A percentile compares a stretch with the other conserved stretches of the same genome.
phyloP scores from a whole-genome alignment of 2,888 invertebrate genomes.

The Sthenelais limicola region DNA sequence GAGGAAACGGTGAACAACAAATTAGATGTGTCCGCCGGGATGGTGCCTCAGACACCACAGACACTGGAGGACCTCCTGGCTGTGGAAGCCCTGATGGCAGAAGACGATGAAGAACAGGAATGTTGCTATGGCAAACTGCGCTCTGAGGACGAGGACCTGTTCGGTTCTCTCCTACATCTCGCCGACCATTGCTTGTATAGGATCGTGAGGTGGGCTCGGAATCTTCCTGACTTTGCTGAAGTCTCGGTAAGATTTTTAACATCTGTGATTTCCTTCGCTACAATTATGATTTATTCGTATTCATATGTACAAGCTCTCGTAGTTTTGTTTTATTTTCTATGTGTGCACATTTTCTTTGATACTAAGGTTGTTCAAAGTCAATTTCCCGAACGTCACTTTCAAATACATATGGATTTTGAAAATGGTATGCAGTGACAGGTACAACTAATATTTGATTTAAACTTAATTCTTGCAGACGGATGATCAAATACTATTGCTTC shows the following conservation, averaged over 20 bases:
- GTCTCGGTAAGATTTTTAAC: constrained; percentile 76
- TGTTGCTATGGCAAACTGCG: constrained; percentile 56
- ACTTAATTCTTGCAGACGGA: constrained; percentile 84
- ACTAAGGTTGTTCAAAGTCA: too few species aligned
- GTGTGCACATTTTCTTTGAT: too few species aligned
- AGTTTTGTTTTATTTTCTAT: too few species aligned
- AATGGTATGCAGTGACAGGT: too few species aligned
- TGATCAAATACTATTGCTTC: constrained; percentile 95
- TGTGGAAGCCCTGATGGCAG: constrained; percentile 65
- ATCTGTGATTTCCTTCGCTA: too few species aligned
- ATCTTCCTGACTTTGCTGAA: constrained; percentile 94
- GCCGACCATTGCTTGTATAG: constrained; percentile 96
- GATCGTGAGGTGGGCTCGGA: constrained; percentile 99
- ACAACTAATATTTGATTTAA: too few species aligned
- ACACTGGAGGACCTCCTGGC: constrained; percentile 68
- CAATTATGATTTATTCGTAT: too few species aligned
- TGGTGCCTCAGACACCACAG: constrained; percentile 54
- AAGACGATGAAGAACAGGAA: constrained; percentile 63
- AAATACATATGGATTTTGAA: too few species aligned
- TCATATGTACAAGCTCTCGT: too few species aligned
- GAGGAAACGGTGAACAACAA: neutral
- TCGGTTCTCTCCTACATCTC: constrained; percentile 66
- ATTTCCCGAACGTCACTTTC: too few species aligned
- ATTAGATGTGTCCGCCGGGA: constrained; percentile 19
- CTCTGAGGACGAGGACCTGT: constrained; percentile 54